Evolutionary conservation across 2,888 invertebrate genomes (phyloP), one percentile per base, ranked within the genome.

Genomic region (Sthenelais limicola): DNA sequence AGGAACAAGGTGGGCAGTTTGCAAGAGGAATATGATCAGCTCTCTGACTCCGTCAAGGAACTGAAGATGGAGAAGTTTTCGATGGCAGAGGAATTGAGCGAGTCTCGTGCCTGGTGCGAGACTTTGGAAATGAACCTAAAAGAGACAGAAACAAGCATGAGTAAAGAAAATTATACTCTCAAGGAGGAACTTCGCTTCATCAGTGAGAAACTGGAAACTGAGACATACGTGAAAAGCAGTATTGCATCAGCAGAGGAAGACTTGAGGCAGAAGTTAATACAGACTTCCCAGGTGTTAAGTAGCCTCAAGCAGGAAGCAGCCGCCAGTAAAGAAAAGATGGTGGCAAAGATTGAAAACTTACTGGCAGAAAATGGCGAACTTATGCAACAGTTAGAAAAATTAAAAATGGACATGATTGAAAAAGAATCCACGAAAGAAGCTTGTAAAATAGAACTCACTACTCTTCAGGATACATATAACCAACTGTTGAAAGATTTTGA

Each of bases 21-120:
- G 24, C 66, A 72, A 21, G 66, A 49, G 24, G 79, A 79, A 49
- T 76, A 74, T 71, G 74, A 74, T 62, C 62, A 38, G 30, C 70
- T 78, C n/a, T 12, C 70, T 28, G 66, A 74, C 68, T 75, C 75
- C 66, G 21, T 77, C 15, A 69, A 77, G 28, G 72, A 47, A 70
- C 72, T 43, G 73, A 77, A 69, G 69, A 71, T 26, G 38, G 74
- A 12, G 76, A 73, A 68, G 58, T 32, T 33, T 73, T 77, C 32
- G 24, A 24, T 70, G 24, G 15, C 18, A 18, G 33, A 70, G 24
- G 70, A 70, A 28, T 56, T 70, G 54, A 52, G 43, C 26, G 70
- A 70, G 43, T 70, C 70, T 33, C 70, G 56, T 26, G 70, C 70
- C 24, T 70, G 70, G 70, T 70, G 70, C 56, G 70, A 70, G 56